Evolutionary conservation across 2,113 vertebrate genomes (phyloP), one percentile per base, ranked within the genome.

Genomic region (Apteryx mantelli): DNA sequence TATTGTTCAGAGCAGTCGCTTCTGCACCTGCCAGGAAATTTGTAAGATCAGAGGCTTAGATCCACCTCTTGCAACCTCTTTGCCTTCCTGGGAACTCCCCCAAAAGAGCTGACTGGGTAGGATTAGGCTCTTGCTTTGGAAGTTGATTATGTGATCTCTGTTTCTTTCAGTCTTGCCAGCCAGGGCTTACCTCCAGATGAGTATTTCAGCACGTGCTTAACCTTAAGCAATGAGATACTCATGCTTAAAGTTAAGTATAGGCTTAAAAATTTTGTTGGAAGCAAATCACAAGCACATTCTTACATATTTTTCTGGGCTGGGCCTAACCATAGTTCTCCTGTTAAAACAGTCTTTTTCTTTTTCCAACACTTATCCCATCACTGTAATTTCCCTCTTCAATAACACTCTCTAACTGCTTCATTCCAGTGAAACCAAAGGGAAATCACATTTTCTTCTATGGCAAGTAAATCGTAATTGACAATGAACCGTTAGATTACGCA

Each of bases 241-340:
- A 21, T 95, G 91, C 95, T 93, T 91, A 88, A 8, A 94, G 82
- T 81, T 92, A 95, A 94, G 82, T 78, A 86, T 9, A 80, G 79
- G 89, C 94, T 96, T 91, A 95, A 95, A 92, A 95, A 86, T 83
- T 44, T 83, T 90, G 87, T 95, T 97, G 95, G 95, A 97, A 95
- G 93, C 93, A 94, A 93, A 95, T 95, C 93, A 95, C 91, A 96
- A 97, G 95, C 95, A 95, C 93, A 96, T 97, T 96, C 93, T 96
- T 91, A 94, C 88, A 95, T 91, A 93, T 25, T 87, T 94, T 83
- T 87, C 91, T 96, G 94, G 94, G 93, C 89, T 94, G 79, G 91
- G 91, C 76, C 74, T 96, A 91, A 83, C 91, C 89, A 89, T 78
- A 86, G 44, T 10, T 91, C 93, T 88, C 44, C 75, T 93, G 64